A percentile compares a stretch with the other conserved stretches of the same genome.
phyloP scores from a whole-genome alignment of 2,113 vertebrate species.

The Phrynosoma platyrhinos region DNA sequence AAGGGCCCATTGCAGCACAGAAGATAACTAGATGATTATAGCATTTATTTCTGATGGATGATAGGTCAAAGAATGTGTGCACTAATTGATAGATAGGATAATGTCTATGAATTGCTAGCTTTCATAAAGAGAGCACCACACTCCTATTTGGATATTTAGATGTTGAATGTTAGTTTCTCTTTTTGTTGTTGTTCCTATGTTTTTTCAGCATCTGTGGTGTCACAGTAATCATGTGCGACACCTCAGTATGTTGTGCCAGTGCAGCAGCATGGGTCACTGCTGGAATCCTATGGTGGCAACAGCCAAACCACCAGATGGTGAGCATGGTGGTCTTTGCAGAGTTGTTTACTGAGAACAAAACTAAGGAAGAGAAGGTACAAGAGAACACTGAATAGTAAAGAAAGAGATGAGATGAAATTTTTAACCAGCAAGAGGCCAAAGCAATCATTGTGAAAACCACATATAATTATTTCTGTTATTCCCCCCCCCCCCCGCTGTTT shows the following conservation, averaged over 20 bases:
- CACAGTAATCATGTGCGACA: neutral
- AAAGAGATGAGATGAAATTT: neutral
- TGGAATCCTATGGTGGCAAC: neutral
- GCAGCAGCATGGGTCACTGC: neutral
- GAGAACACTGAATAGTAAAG: neutral
- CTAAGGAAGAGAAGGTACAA: neutral
- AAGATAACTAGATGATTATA: neutral
- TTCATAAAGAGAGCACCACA: neutral
- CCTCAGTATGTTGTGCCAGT: neutral
- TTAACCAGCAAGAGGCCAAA: neutral
- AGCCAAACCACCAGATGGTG: neutral
- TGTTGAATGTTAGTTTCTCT: neutral
- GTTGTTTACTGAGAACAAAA: neutral
- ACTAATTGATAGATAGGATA: conserved; percentile 1
- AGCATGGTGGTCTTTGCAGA: neutral
- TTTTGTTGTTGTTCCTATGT: neutral
- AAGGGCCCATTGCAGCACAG: too few relatives aligned
- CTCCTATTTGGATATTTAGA: too few relatives aligned
- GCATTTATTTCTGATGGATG: neutral
- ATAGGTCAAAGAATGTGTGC: conserved; percentile 1
- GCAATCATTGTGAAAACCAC: neutral
- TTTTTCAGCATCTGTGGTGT: neutral
- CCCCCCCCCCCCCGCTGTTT: too few relatives aligned
- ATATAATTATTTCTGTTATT: neutral
- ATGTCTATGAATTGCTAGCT: neutral